phyloP scores from a whole-genome alignment of 2,888 invertebrate genomes.

The Amorpha juglandis region DNA sequence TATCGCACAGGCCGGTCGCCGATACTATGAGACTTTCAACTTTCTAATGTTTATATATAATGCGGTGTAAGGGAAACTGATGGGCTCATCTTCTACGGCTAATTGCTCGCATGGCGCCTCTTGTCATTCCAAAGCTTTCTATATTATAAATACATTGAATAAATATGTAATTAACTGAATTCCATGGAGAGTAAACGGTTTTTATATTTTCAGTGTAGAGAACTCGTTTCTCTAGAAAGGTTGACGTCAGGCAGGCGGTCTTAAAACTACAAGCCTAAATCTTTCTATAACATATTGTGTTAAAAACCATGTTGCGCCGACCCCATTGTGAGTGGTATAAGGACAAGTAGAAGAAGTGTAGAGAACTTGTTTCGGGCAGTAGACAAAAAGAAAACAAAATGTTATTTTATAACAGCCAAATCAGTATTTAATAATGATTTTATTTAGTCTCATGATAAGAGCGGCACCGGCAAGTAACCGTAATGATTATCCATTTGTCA shows the following conservation, averaged over 20 bases:
- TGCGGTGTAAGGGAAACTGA: constrained; percentile 44
- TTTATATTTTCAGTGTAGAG: constrained; percentile 26
- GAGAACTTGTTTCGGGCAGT: constrained; percentile 28
- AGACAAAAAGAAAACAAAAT: constrained; percentile 28
- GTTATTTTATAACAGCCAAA: constrained; percentile 29
- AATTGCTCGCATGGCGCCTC: constrained; percentile 48
- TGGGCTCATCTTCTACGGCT: constrained; percentile 52
- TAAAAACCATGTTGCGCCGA: too few relatives aligned
- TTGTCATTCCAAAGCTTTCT: constrained; percentile 48
- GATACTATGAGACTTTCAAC: constrained; percentile 43
- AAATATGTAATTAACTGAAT: constrained; percentile 29
- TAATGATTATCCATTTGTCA: constrained; percentile 40
- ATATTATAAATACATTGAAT: constrained; percentile 36
- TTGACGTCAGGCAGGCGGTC: too few relatives aligned
- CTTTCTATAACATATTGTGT: too few relatives aligned
- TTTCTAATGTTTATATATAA: constrained; percentile 62
- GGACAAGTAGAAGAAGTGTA: too few relatives aligned
- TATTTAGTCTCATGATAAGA: constrained; percentile 30
- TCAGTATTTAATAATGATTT: constrained; percentile 34
- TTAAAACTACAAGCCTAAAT: too few relatives aligned
- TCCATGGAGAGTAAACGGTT: constrained; percentile 10
- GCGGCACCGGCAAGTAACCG: constrained; percentile 28
- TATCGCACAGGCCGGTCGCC: constrained; percentile 59
- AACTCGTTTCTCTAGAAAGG: too few relatives aligned
- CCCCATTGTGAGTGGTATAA: too few relatives aligned